Base-by-base conservation (phyloP, 2,888 invertebrate species). In the Eumacrocentrus americanus region DNA sequence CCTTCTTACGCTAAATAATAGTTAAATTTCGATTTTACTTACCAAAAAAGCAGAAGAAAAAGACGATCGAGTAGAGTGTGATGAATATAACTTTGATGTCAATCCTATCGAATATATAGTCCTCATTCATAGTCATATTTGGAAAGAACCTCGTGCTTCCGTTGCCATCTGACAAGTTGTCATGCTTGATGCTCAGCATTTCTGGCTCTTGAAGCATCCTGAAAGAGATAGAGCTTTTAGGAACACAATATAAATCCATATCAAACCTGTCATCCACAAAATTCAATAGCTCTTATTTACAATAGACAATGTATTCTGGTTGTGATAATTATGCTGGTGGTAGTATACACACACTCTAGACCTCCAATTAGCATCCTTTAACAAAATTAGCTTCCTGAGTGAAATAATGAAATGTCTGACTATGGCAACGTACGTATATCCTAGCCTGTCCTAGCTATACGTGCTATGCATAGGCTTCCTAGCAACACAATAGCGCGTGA, bases 11-110 rank as follows among this genome's bases (percentile, higher is more conserved):
- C n/a, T 22, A 29, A 37, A 52, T 16, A 20, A 37, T 20, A 12
- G 2, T 29, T 12, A 6, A n/a, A 29, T 12, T 50, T 14, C n/a
- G 5, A 6, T 37, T n/a, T 11, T 25, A 87, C 91, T 91, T 81
- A 92, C 92, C 92, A 74, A 92, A 90, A 79, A 91, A 91, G 77
- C 92, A 92, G 73, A 89, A 88, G 80, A 91, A 89, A 80, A 92
- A 92, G 16, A 92, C 91, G 65, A 91, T 81, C 1, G 89, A 88
- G 76, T 92, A 92, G 23, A 91, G 82, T 0, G 88, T 88, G 73
- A 91, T 89, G 80, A 91, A 91, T 72, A 91, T 86, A 52, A 88
- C 85, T 74, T 88, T 85, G 57, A 91, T 87, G 77, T 91, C 89
- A 53, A 85, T 85, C 72, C 90, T 85, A 78, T 91, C 91, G 74